Conservation (phyloP, 2,113 vertebrate species). For the Tyrannus savana region DNA sequence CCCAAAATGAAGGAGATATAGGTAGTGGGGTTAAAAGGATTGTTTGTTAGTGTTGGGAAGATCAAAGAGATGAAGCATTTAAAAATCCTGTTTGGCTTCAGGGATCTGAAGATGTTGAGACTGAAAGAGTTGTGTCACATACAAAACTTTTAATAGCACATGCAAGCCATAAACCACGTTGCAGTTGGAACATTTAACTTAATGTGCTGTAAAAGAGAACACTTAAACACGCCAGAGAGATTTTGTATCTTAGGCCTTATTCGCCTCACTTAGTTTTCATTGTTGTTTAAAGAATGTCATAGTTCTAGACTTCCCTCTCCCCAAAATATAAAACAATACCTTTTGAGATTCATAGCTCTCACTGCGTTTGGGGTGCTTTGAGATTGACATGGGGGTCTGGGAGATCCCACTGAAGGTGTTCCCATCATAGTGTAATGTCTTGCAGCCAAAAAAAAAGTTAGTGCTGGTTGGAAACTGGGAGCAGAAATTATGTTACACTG, state of each 20-base stretch:
- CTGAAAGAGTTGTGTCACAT: background rate
- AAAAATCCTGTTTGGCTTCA: background rate
- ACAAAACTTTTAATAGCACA: background rate
- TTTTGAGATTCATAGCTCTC: background rate
- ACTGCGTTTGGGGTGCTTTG: background rate
- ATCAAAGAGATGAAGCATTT: background rate
- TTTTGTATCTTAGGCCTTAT: background rate
- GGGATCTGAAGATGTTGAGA: background rate
- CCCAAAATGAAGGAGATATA: background rate
- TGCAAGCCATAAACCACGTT: background rate
- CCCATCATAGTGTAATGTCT: accelerated
- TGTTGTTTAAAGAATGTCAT: background rate
- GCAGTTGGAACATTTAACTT: background rate
- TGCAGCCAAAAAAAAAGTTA: background rate
- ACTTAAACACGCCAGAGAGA: background rate
- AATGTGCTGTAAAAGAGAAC: background rate
- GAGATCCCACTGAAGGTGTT: background rate
- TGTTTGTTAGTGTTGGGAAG: background rate
- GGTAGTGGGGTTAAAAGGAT: background rate
- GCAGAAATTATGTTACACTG: background rate
- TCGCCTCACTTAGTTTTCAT: background rate
- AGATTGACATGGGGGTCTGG: background rate
- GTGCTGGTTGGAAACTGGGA: background rate
- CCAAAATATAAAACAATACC: accelerated
- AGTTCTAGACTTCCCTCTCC: background rate